These are phyloP conservation scores for Psilopsiagon aurifrons DNA, from an alignment of 2,113 vertebrate species.

Conservation along the genomic window DNA sequence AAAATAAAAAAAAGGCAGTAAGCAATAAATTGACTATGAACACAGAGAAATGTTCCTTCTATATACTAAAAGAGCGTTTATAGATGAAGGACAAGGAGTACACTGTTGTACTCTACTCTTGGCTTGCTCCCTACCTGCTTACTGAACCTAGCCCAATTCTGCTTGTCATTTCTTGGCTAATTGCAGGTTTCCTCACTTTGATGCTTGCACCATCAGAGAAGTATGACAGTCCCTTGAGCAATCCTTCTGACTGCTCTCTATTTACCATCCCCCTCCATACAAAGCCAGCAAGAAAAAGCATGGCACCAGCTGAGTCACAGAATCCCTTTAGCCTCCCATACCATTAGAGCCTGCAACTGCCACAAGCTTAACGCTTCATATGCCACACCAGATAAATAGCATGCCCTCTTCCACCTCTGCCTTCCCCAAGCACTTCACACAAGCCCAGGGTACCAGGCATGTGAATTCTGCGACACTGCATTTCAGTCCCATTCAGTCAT, in stretches of 20 bases:
- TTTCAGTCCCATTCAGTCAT: constrained; percentile 6
- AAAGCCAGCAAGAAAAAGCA: background rate
- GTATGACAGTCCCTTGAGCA: background rate
- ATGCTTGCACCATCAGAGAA: background rate
- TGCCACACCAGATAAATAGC: constrained; percentile 18
- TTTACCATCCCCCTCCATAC: background rate
- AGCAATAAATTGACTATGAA: background rate
- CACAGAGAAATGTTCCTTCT: background rate
- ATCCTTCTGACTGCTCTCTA: background rate
- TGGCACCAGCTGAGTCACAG: constrained; percentile 8
- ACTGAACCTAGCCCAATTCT: background rate
- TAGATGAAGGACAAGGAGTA: background rate
- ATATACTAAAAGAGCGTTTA: background rate
- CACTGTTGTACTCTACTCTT: background rate
- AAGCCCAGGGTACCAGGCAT: background rate
- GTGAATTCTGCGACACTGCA: background rate
- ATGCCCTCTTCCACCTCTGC: background rate
- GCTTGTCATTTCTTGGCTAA: constrained; percentile 8
- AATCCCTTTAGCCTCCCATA: constrained; percentile 3
- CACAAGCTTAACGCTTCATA: background rate
- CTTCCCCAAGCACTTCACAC: background rate
- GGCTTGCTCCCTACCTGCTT: background rate
- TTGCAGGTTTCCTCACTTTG: background rate
- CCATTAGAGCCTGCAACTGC: background rate
- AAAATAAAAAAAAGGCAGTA: background rate